phyloP scores from a whole-genome alignment of 2,888 invertebrate species.

The Trichopoda pennipes region DNA sequence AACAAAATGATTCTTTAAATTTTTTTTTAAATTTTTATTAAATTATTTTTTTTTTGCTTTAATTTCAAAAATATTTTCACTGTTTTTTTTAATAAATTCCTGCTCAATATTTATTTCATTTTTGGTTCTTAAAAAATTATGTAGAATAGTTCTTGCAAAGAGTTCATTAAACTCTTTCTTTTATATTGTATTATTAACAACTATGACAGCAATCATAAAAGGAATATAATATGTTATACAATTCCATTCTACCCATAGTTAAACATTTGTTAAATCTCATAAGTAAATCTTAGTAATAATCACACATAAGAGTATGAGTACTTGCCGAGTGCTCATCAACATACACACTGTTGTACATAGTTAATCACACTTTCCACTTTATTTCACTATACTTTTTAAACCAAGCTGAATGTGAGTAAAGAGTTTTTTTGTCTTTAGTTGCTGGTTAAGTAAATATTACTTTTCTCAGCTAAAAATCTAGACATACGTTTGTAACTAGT shows the following conservation, averaged over 20 bases:
- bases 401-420: slow-evolving; percentile 29
- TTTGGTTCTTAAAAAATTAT: neutral
- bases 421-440: slow-evolving; percentile 17
- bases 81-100: no score
- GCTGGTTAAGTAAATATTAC: slow-evolving; percentile 35
- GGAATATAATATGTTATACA: slow-evolving; percentile 29
- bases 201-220: neutral
- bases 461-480: slow-evolving; percentile 2
- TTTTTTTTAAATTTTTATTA: no score
- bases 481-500: slow-evolving; percentile 11
- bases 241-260: slow-evolving; percentile 32
- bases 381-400: slow-evolving; percentile 1
- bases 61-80: no score
- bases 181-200: neutral
- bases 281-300: slow-evolving; percentile 45
- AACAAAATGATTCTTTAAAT: no score
- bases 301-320: neutral
- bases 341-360: slow-evolving; percentile 2
- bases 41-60: no score
- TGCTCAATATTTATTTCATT: no score
- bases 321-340: neutral
- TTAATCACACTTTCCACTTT: slow-evolving; percentile 50
- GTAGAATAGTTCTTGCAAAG: neutral
- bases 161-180: slow-evolving; percentile 38
- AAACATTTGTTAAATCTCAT: slow-evolving; percentile 50